Conservation (phyloP, 2,113 vertebrate species). For the Malurus alboscapulatus region DNA sequence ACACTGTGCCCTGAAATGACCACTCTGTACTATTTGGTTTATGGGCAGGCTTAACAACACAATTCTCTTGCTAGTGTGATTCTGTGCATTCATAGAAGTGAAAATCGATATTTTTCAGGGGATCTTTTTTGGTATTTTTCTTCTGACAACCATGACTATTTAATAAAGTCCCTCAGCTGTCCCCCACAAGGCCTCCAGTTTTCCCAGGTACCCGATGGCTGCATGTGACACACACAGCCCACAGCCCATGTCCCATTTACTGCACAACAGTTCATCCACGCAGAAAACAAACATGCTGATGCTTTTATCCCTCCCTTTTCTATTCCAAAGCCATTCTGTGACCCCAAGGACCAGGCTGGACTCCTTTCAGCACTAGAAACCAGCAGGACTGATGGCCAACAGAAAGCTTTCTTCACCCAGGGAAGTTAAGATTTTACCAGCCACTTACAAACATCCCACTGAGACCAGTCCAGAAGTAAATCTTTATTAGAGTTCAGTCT, state of each 20-base stretch:
- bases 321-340: background rate
- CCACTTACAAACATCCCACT: background rate
- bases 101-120: background rate
- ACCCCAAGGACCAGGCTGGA: background rate
- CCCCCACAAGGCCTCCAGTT: background rate
- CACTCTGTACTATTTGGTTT: background rate
- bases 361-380: background rate
- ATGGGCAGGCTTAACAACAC: accelerated
- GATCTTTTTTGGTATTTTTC: background rate
- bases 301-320: background rate
- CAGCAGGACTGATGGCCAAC: background rate
- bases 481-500: background rate
- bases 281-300: background rate
- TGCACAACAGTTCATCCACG: background rate
- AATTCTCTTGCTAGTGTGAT: background rate
- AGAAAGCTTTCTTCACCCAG: background rate
- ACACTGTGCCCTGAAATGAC: background rate
- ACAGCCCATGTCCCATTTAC: accelerated
- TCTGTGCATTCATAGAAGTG: background rate
- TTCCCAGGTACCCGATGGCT: background rate
- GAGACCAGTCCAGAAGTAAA: background rate
- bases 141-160: background rate
- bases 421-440: background rate
- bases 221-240: background rate
- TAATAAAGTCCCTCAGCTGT: background rate